phyloP scores from a whole-genome alignment of 2,797 vertebrate species.

The Eulemur coronatus region DNA sequence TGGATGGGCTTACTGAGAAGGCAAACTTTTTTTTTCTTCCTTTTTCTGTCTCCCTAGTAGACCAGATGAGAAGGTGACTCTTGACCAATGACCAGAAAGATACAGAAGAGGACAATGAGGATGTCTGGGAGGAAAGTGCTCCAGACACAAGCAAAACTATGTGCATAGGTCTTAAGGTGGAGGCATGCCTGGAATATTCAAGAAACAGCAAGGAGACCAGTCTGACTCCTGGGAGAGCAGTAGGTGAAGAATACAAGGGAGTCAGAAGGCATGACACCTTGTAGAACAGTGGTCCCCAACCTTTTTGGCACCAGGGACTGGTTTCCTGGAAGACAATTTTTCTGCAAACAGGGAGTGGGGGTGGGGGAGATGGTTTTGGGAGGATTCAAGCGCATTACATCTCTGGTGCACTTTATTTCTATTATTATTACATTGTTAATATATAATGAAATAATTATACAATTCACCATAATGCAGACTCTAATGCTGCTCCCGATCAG shows the following conservation, averaged over 20 bases:
- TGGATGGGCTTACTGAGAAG: neutral
- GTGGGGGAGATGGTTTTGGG: too few relatives aligned
- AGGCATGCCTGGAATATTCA: neutral
- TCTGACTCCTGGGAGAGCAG: neutral
- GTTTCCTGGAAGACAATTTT: too few relatives aligned
- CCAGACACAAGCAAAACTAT: neutral
- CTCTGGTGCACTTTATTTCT: too few relatives aligned
- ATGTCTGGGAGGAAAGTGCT: neutral
- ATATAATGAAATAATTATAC: too few relatives aligned
- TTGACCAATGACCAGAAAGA: neutral
- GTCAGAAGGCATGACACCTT: neutral
- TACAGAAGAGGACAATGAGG: neutral
- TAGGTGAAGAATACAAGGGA: neutral
- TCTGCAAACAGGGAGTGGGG: too few relatives aligned
- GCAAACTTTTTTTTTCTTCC: neutral
- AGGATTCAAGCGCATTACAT: too few relatives aligned
- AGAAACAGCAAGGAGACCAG: neutral
- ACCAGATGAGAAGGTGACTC: neutral
- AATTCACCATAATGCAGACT: too few relatives aligned
- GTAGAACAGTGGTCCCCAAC: neutral
- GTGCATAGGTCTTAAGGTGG: neutral
- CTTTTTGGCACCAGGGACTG: too few relatives aligned
- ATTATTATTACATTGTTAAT: too few relatives aligned
- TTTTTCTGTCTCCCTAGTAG: neutral
- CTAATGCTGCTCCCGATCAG: too few relatives aligned